phyloP scores from a whole-genome alignment of 2,113 vertebrate species.

The Oostethus manadensis region DNA sequence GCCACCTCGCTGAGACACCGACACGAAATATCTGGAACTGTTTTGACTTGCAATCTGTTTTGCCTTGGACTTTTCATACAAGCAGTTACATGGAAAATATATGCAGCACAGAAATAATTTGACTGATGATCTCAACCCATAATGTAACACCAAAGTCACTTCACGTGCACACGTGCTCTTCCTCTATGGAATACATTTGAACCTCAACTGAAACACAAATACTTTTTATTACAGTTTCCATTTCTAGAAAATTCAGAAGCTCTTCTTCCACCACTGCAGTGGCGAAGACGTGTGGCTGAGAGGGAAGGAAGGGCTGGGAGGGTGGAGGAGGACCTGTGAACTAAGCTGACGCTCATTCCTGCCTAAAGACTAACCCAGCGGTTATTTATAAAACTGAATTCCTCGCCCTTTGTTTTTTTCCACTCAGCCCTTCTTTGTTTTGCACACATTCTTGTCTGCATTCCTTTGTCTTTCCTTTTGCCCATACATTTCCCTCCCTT shows the following conservation, averaged over 20 bases:
- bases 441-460: slow-evolving; percentile 19
- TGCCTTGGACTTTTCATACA: slow-evolving; percentile 31
- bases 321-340: not conserved
- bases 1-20: slow-evolving; percentile 81
- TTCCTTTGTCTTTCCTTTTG: slow-evolving; percentile 11
- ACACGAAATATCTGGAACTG: slow-evolving; percentile 26
- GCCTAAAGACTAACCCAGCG: slow-evolving; percentile 23
- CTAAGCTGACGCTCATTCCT: not conserved
- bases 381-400: slow-evolving; percentile 29
- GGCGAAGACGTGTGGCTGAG: not conserved
- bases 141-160: too few relatives aligned
- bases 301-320: not conserved
- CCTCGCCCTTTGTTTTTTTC: slow-evolving; percentile 11
- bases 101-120: slow-evolving; percentile 9
- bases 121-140: slow-evolving; percentile 17
- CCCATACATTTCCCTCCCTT: slow-evolving; percentile 1
- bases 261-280: slow-evolving; percentile 1
- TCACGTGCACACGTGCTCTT: not conserved
- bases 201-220: not conserved
- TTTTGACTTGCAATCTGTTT: slow-evolving; percentile 21
- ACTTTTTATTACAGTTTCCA: slow-evolving; percentile 1
- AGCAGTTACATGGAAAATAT: slow-evolving; percentile 23
- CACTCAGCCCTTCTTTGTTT: slow-evolving; percentile 25
- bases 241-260: slow-evolving; percentile 1
- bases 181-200: slow-evolving; percentile 1